Percentiles rank a stretch among this genome's conserved stretches.
Conservation (phyloP, 2,888 invertebrate genomes). For the Coremacera marginata region DNA sequence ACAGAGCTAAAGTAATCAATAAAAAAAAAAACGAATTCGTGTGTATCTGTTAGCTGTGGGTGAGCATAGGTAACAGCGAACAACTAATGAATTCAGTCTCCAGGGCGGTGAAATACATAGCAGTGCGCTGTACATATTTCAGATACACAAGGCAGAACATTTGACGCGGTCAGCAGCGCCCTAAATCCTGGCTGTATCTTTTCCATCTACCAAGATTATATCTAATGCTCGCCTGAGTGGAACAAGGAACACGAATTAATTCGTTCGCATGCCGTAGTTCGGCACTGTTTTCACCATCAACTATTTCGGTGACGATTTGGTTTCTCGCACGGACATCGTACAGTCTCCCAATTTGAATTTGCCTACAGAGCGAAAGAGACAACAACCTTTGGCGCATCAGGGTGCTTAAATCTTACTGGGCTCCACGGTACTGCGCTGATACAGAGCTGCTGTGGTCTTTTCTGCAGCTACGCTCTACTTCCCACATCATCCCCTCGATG, state of each 20-base stretch:
- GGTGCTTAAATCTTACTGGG: conserved; percentile 12
- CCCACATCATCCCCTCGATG: conserved; percentile 32
- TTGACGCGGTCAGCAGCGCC: conserved; percentile 4
- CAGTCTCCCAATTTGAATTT: conserved; percentile 1
- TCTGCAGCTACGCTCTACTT: conserved; percentile 1
- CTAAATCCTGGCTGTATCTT: conserved; percentile 42
- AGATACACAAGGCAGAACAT: not conserved
- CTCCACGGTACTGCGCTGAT: not conserved
- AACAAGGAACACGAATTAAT: conserved; percentile 45
- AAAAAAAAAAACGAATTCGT: conserved; percentile 12
- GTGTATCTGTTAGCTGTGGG: conserved; percentile 45
- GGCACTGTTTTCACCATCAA: conserved; percentile 36
- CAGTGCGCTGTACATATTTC: not conserved
- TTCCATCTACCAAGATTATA: conserved; percentile 38
- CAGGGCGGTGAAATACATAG: not conserved
- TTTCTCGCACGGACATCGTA: not conserved
- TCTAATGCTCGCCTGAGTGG: conserved; percentile 38
- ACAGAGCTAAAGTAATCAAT: conserved; percentile 35
- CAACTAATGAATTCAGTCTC: conserved; percentile 16
- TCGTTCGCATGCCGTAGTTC: conserved; percentile 24
- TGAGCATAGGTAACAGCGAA: conserved; percentile 31
- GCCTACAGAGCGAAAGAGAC: conserved; percentile 23
- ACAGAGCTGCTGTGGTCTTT: conserved; percentile 3
- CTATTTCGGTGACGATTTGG: conserved; percentile 5
- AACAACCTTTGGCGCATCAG: conserved; percentile 10